These are phyloP conservation scores for Oncopodura yosiiana DNA, from an alignment of 1,140 invertebrate species.

Conservation along the genomic window DNA sequence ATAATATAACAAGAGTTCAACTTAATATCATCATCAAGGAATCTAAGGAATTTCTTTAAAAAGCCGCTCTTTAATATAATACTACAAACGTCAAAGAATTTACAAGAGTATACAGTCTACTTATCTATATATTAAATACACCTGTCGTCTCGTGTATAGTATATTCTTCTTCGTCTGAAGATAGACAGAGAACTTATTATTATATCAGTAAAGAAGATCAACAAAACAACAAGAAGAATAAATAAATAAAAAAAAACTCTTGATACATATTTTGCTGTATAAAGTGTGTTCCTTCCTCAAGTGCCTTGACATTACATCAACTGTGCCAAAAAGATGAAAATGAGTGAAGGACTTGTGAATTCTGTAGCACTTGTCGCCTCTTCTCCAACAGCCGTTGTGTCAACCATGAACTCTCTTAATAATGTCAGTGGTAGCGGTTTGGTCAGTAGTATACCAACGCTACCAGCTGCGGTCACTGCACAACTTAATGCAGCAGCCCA, in stretches of 20 bases:
- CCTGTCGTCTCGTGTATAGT: neutral
- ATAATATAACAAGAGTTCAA: too few species aligned
- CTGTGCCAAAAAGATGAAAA: constrained; percentile 35
- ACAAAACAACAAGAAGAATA: too few species aligned
- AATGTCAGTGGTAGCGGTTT: constrained; percentile 16
- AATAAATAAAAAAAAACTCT: too few species aligned
- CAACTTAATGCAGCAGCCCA: neutral
- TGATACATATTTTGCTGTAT: too few species aligned
- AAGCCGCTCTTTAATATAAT: too few species aligned
- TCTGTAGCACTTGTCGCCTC: constrained; percentile 30
- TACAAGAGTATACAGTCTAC: neutral
- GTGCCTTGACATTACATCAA: constrained; percentile 1
- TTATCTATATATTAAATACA: neutral
- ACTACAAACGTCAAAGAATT: too few species aligned
- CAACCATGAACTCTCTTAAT: too few species aligned
- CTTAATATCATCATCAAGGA: too few species aligned
- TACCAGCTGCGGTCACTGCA: neutral
- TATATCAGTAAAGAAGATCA: too few species aligned
- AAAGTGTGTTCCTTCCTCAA: constrained; percentile 7
- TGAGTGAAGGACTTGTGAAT: constrained; percentile 32
- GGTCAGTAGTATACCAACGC: constrained; percentile 11
- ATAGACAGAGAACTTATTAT: too few species aligned
- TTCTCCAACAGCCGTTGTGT: constrained; percentile 12
- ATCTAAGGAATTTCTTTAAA: too few species aligned
- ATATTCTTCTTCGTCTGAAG: neutral